A percentile compares a stretch with the other conserved stretches of the same genome.
Conservation (phyloP, 1,140 invertebrate genomes). For the Triops longicaudatus region DNA sequence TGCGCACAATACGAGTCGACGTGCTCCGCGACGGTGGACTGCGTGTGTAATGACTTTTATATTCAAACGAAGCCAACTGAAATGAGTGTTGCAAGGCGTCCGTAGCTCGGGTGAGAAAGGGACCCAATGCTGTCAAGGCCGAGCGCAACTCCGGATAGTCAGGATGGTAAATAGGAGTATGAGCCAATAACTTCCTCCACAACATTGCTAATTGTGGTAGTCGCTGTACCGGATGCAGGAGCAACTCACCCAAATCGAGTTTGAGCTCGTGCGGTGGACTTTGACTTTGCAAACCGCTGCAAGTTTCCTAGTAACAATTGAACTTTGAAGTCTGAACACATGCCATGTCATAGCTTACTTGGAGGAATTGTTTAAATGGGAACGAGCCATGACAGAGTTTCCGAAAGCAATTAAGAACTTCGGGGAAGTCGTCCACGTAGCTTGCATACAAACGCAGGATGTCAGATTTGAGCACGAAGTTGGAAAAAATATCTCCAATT, state of each 20-base stretch:
- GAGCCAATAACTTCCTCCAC: neutral
- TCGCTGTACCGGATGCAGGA: neutral
- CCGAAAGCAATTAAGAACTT: constrained; percentile 38
- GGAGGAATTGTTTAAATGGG: constrained; percentile 38
- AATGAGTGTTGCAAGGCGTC: neutral
- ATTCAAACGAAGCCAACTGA: neutral
- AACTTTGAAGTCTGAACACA: neutral
- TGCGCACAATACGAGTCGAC: neutral
- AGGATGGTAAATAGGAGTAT: neutral
- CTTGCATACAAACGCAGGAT: constrained; percentile 37
- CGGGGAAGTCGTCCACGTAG: constrained; percentile 39
- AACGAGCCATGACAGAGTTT: constrained; percentile 35
- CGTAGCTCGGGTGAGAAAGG: neutral
- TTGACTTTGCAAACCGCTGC: neutral
- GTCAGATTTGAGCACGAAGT: constrained; percentile 30
- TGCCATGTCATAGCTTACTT: constrained; percentile 31
- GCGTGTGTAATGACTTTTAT: neutral
- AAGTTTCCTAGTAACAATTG: neutral
- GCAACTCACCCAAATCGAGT: neutral
- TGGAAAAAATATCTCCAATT: neutral
- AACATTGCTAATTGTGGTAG: neutral
- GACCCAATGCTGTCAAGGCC: neutral
- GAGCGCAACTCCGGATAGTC: neutral
- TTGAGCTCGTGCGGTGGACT: neutral
- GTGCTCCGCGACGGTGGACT: neutral